A percentile compares a stretch with the other conserved stretches of the same genome.
Conservation (phyloP, 2,888 invertebrate genomes). For the Nephrotoma appendiculata region DNA sequence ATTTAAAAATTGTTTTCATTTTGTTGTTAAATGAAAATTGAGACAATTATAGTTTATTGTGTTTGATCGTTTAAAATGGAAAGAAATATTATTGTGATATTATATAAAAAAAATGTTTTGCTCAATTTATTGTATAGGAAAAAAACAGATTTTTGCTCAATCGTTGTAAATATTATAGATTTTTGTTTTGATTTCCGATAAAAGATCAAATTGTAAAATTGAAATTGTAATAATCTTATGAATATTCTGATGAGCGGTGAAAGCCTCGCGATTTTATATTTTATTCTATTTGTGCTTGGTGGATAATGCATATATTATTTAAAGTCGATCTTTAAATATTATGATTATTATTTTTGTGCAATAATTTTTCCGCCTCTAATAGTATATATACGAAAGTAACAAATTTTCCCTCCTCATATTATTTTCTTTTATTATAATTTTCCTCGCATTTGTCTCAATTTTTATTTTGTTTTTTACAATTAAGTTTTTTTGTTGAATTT, state of each 20-base stretch:
- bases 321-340: background rate
- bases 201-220: background rate
- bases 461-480: background rate
- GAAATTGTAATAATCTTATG: background rate
- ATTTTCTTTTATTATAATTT: background rate
- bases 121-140: background rate
- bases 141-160: background rate
- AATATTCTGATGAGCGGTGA: background rate
- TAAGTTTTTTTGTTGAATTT: background rate
- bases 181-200: background rate
- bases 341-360: background rate
- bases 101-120: background rate
- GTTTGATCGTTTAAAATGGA: background rate
- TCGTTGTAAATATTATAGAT: background rate
- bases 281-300: background rate
- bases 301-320: background rate
- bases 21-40: background rate
- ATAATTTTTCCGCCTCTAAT: background rate
- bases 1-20: background rate
- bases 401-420: background rate
- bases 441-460: background rate
- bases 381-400: background rate
- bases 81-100: background rate
- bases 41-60: background rate
- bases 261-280: background rate